Conservation (phyloP, 2,888 invertebrate genomes). For the Hololepta plana region DNA sequence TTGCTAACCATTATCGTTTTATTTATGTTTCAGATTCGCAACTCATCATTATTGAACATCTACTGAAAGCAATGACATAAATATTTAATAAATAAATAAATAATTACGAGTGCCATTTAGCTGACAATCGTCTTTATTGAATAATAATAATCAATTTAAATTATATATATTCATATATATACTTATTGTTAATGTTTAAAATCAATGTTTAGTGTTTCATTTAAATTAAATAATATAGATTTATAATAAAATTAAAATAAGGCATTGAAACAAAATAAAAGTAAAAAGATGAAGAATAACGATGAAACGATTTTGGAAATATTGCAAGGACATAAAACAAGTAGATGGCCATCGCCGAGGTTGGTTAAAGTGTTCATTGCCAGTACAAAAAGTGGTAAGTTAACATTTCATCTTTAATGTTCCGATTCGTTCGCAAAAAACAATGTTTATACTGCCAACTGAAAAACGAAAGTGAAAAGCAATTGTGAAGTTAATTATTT, state of each 20-base stretch:
- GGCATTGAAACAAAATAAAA: conserved; percentile 1
- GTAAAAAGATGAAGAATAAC: conserved; percentile 23
- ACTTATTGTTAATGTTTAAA: neutral
- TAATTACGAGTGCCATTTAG: too few relatives aligned
- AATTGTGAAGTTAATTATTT: too few relatives aligned
- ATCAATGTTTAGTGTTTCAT: neutral
- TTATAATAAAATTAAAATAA: neutral
- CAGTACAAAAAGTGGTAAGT: conserved; percentile 25
- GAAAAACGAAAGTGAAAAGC: too few relatives aligned
- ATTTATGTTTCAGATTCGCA: too few relatives aligned
- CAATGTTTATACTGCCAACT: too few relatives aligned
- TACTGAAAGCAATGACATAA: too few relatives aligned
- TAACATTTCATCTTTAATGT: neutral
- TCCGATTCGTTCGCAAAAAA: neutral
- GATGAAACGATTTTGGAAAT: conserved; percentile 29
- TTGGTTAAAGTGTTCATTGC: conserved; percentile 27
- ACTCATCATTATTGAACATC: too few relatives aligned
- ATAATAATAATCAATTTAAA: neutral
- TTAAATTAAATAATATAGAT: neutral
- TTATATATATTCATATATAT: neutral
- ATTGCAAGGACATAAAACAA: conserved; percentile 26
- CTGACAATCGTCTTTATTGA: neutral
- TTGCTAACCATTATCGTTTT: too few relatives aligned
- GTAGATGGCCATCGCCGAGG: conserved; percentile 25
- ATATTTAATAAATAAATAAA: too few relatives aligned